A percentile compares a stretch with the other conserved stretches of the same genome.
phyloP scores from a whole-genome alignment of 2,797 vertebrate species.

The Sternotherus odoratus region DNA sequence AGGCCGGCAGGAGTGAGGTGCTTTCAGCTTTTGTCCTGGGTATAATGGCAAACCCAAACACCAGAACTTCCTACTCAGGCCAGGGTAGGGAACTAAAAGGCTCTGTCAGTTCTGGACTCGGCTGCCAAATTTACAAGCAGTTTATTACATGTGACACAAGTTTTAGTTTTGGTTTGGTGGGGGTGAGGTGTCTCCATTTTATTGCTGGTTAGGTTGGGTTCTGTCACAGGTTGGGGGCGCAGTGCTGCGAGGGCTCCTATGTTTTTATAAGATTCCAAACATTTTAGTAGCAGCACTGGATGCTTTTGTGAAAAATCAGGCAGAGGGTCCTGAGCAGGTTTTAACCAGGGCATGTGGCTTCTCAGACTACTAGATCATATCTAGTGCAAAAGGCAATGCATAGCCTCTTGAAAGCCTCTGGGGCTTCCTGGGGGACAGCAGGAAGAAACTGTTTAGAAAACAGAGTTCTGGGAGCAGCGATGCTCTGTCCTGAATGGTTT shows the following conservation, averaged over 20 bases:
- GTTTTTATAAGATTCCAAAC: conserved; percentile 14
- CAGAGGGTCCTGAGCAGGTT: conserved; percentile 36
- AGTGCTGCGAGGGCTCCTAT: conserved; percentile 21
- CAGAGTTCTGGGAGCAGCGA: conserved; percentile 47
- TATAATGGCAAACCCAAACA: neutral
- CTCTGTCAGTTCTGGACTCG: neutral
- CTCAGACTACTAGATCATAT: neutral
- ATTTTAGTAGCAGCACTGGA: conserved; percentile 30
- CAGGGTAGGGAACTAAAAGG: neutral
- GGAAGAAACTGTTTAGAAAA: neutral
- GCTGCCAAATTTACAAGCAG: conserved; percentile 1
- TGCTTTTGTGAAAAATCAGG: neutral
- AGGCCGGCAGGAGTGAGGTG: accelerated
- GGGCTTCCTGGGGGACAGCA: neutral
- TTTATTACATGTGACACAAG: neutral
- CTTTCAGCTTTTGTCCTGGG: neutral
- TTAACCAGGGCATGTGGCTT: conserved; percentile 60
- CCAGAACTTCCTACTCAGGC: conserved; percentile 33
- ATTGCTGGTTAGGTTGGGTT: accelerated
- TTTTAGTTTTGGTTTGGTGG: neutral
- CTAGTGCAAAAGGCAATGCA: neutral
- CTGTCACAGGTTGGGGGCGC: neutral
- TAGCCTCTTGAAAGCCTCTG: neutral
- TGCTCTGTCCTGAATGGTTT: conserved; percentile 78
- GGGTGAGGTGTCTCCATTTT: neutral